A percentile compares a stretch with the other conserved stretches of the same genome.
Evolutionary conservation across 2,888 invertebrate species (phyloP).

Genomic region (Argynnis bischoffii): DNA sequence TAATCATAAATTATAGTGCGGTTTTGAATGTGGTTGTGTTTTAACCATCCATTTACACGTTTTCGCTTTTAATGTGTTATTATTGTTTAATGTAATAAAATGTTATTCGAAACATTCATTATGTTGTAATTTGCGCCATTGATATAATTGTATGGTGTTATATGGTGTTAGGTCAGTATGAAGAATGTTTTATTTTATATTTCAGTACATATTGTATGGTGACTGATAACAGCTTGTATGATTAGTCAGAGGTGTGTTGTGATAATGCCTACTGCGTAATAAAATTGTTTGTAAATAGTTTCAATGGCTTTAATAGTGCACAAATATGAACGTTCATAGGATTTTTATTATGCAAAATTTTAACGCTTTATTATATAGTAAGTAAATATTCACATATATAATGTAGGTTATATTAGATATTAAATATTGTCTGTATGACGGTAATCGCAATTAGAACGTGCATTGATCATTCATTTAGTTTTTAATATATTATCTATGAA

Average conservation of each 20-base stretch:
- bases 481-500: background rate
- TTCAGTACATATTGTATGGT: background rate
- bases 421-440: constrained; percentile 24
- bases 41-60: constrained; percentile 52
- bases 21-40: constrained; percentile 56
- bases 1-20: constrained; percentile 9
- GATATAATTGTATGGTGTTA: no score
- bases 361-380: constrained; percentile 42
- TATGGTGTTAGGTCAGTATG: no score
- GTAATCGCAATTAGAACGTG: constrained; percentile 1
- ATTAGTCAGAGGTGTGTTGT: constrained; percentile 66
- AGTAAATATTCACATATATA: constrained; percentile 45
- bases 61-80: constrained; percentile 18
- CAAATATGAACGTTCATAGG: constrained; percentile 54
- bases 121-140: no score
- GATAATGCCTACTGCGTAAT: constrained; percentile 70
- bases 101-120: background rate
- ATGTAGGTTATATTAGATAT: constrained; percentile 44
- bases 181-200: no score
- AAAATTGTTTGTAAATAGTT: constrained; percentile 57
- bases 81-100: background rate
- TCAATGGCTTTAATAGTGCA: constrained; percentile 71
- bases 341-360: constrained; percentile 41
- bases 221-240: constrained; percentile 39
- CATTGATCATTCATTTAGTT: constrained; percentile 5